A percentile compares a stretch with the other conserved stretches of the same genome.
These are phyloP conservation scores for Anthoscopus minutus DNA, from an alignment of 2,113 vertebrate species.

Conservation along the genomic window DNA sequence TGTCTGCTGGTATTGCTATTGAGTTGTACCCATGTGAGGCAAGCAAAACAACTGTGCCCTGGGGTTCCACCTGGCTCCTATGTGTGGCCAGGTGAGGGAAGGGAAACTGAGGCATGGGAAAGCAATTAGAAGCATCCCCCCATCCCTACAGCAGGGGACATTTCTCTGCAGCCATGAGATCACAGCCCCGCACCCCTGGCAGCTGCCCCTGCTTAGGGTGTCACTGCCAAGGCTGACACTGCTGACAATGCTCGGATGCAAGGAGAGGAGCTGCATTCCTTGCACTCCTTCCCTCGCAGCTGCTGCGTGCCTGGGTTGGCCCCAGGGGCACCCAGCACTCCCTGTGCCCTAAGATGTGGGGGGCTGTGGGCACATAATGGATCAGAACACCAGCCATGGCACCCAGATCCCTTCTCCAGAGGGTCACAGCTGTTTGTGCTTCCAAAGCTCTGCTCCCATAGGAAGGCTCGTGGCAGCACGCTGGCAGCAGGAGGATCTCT, in stretches of 20 bases:
- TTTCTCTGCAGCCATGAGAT: not conserved
- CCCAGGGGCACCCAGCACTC: not conserved
- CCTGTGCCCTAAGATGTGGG: not conserved
- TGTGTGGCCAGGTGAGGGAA: not conserved
- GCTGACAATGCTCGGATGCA: fast-evolving
- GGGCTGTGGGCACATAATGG: fast-evolving
- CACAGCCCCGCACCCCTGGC: not conserved
- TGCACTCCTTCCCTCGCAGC: not conserved
- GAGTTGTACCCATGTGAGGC: fast-evolving
- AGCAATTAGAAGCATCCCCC: not conserved
- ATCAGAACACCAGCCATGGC: not conserved
- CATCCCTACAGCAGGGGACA: not conserved
- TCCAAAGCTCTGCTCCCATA: not conserved
- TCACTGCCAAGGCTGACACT: not conserved
- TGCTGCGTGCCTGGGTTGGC: not conserved
- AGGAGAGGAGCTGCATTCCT: not conserved
- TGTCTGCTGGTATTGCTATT: not conserved
- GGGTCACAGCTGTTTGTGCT: not conserved
- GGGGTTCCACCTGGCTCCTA: not conserved
- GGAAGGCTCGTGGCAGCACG: fast-evolving
- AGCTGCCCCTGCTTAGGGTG: not conserved
- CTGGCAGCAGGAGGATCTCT: not conserved
- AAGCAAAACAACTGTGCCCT: not conserved
- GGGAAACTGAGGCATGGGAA: not conserved
- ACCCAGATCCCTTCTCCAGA: not conserved